Percentiles rank a stretch among this genome's conserved stretches.
These are phyloP conservation scores for Thomomys bottae DNA, from an alignment of 2,113 vertebrate genomes.

Conservation along the genomic window DNA sequence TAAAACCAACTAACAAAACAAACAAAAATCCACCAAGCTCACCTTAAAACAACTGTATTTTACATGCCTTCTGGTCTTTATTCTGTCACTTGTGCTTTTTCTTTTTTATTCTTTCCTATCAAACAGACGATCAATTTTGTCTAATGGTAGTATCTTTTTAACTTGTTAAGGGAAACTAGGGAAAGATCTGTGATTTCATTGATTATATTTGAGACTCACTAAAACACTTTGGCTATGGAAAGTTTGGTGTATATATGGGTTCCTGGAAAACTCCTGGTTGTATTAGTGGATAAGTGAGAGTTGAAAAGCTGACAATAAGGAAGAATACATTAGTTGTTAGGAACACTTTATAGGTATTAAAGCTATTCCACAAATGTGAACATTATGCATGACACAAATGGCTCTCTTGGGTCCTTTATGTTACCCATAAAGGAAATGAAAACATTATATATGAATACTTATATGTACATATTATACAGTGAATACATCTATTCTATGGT, in stretches of 20 bases:
- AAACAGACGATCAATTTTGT: neutral
- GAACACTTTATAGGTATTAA: neutral
- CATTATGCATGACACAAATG: neutral
- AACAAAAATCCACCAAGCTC: conserved; percentile 43
- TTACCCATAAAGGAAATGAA: neutral
- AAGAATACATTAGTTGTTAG: neutral
- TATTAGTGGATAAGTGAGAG: neutral
- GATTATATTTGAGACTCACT: neutral
- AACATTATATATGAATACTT: neutral
- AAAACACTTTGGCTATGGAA: neutral
- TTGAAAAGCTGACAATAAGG: neutral
- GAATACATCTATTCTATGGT: too few relatives aligned
- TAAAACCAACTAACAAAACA: neutral
- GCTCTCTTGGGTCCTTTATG: neutral
- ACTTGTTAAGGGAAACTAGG: neutral
- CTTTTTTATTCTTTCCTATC: conserved; percentile 38
- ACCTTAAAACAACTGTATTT: conserved; percentile 2
- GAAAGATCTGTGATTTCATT: neutral
- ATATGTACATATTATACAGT: too few relatives aligned
- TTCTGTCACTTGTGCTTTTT: conserved; percentile 35
- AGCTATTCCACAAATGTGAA: neutral
- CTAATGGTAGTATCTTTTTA: neutral
- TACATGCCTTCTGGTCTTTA: conserved; percentile 58
- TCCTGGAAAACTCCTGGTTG: neutral
- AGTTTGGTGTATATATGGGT: neutral